Percentiles rank a stretch among this genome's conserved stretches.
phyloP scores from a whole-genome alignment of 2,888 invertebrate genomes.

The Seira musarum region DNA sequence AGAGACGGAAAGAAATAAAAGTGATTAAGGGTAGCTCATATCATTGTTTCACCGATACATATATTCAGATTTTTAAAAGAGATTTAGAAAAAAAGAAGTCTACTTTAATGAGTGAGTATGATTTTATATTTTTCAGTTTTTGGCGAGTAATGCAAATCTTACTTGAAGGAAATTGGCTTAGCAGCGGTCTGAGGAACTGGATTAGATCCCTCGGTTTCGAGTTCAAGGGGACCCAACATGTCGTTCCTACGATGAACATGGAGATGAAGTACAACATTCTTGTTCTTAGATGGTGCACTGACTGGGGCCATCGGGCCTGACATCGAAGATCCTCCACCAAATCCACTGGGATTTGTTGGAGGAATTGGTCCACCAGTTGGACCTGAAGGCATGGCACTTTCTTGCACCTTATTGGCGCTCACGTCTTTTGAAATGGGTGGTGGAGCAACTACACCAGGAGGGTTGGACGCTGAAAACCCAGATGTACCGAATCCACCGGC shows the following conservation, averaged over 20 bases:
- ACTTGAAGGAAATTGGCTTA: constrained; percentile 68
- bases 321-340: constrained; percentile 18
- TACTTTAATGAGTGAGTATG: neutral
- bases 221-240: constrained; percentile 43
- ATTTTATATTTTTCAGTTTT: constrained; percentile 12
- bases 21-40: neutral
- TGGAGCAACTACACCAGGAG: constrained; percentile 31
- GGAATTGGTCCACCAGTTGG: constrained; percentile 28
- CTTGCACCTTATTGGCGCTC: constrained; percentile 1
- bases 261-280: constrained; percentile 67
- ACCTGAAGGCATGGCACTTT: constrained; percentile 42
- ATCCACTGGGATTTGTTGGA: constrained; percentile 38
- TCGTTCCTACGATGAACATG: constrained; percentile 68
- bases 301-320: constrained; percentile 7
- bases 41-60: neutral
- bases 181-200: constrained; percentile 56
- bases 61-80: neutral
- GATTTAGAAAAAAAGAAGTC: constrained; percentile 13
- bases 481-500: constrained; percentile 44
- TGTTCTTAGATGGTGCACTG: constrained; percentile 51
- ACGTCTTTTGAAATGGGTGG: constrained; percentile 33
- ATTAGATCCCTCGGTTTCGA: constrained; percentile 64
- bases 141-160: constrained; percentile 38
- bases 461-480: constrained; percentile 54
- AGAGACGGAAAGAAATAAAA: constrained; percentile 18